Evolutionary conservation across 2,797 vertebrate genomes (phyloP).

Genomic region (Mallotus villosus): DNA sequence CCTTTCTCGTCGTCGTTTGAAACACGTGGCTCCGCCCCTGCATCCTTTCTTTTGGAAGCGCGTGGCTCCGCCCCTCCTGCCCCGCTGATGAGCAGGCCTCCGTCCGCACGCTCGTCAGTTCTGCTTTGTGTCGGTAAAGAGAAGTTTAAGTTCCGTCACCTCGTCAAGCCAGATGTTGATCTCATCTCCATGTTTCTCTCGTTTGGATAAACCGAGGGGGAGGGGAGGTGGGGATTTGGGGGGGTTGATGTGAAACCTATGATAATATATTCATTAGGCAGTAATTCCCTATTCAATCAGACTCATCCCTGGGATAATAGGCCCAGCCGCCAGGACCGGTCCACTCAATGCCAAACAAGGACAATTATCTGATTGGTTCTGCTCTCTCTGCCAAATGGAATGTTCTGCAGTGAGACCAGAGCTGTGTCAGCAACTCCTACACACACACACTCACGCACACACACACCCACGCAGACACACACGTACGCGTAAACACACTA

Average conservation of each 20-base stretch:
- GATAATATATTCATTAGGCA: constrained; percentile 75
- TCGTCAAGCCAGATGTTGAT: constrained; percentile 67
- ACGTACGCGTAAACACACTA: constrained; percentile 1
- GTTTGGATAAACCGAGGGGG: constrained; percentile 63
- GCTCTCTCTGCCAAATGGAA: constrained; percentile 72
- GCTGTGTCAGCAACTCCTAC: constrained; percentile 65
- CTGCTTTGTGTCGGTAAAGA: constrained; percentile 58
- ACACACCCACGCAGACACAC: constrained; percentile 20
- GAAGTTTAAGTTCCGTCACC: constrained; percentile 63
- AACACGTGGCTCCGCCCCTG: too few relatives aligned
- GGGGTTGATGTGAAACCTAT: constrained; percentile 37
- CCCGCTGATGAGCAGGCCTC: constrained; percentile 33
- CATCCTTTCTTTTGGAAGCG: background rate
- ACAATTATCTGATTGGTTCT: constrained; percentile 79
- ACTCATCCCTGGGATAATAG: constrained; percentile 72
- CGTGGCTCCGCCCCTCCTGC: constrained; percentile 18
- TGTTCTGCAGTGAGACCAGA: constrained; percentile 62
- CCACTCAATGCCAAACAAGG: constrained; percentile 79
- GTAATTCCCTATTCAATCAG: constrained; percentile 74
- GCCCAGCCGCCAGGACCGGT: constrained; percentile 67
- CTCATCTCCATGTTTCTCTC: constrained; percentile 67
- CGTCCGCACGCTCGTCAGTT: constrained; percentile 65
- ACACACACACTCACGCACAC: constrained; percentile 17
- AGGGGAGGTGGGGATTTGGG: too few relatives aligned
- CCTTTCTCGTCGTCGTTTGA: too few relatives aligned